Percentiles rank a stretch among this genome's conserved stretches.
Conservation (phyloP, 2,113 vertebrate genomes). For the Laterallus jamaicensis region DNA sequence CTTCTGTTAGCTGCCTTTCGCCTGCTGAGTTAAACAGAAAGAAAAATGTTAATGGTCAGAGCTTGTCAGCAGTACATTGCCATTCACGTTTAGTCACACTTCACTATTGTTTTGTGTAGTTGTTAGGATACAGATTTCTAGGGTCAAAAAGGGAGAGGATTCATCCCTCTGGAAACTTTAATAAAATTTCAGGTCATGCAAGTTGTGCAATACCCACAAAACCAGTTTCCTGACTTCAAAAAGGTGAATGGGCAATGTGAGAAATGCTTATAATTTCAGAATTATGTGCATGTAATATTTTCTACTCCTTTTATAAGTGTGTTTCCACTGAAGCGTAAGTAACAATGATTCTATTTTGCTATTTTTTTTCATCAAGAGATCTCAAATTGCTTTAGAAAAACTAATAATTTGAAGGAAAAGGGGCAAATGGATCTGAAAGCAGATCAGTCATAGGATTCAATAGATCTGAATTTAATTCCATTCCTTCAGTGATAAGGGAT, state of each 20-base stretch:
- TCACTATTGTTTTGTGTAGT: conserved; percentile 57
- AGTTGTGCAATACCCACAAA: not conserved
- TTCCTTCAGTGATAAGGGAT: not conserved
- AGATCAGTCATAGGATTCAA: not conserved
- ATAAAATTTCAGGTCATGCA: not conserved
- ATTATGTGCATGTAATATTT: not conserved
- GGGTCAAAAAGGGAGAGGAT: conserved; percentile 46
- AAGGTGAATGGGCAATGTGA: not conserved
- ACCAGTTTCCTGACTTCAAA: not conserved
- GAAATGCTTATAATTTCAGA: not conserved
- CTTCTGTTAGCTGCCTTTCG: conserved; percentile 62
- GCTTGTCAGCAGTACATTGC: conserved; percentile 63
- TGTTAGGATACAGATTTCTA: conserved; percentile 68
- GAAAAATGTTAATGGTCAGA: conserved; percentile 69
- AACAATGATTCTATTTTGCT: not conserved
- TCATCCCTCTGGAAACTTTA: conserved; percentile 26
- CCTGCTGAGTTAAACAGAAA: conserved; percentile 68
- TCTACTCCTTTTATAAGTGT: not conserved
- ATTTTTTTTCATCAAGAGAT: not conserved
- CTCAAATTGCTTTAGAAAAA: not conserved
- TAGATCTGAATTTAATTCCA: not conserved
- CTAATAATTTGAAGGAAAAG: not conserved
- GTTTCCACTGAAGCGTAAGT: not conserved
- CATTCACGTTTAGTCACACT: conserved; percentile 71
- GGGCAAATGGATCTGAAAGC: not conserved